phyloP scores from a whole-genome alignment of 2,797 vertebrate species.

The Clamator glandarius region DNA sequence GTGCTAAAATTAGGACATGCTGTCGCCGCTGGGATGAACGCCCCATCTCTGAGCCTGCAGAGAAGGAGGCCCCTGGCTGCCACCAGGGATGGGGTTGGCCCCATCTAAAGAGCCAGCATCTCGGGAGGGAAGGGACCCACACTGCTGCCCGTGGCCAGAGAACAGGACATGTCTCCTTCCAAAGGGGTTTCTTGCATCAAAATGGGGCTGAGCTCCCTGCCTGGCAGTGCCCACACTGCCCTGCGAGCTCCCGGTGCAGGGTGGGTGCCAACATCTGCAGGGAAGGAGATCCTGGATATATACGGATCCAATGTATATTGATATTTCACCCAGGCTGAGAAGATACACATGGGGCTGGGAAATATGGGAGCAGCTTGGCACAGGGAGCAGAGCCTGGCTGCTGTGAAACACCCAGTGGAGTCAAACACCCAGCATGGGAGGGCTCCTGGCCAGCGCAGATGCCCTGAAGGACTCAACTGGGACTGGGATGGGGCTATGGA shows the following conservation, averaged over 20 bases:
- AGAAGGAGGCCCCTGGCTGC: neutral
- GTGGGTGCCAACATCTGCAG: no score
- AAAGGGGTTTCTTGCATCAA: neutral
- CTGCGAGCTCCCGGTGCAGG: rapidly evolving
- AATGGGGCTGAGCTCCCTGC: neutral
- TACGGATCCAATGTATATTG: neutral
- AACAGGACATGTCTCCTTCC: neutral
- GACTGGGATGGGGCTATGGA: neutral
- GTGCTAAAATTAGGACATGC: neutral
- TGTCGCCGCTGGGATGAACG: neutral
- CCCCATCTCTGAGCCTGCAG: neutral
- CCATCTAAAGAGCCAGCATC: rapidly evolving
- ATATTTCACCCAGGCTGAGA: neutral
- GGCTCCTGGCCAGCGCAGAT: neutral
- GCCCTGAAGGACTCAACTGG: rapidly evolving
- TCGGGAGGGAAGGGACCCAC: rapidly evolving
- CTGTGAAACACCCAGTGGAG: rapidly evolving
- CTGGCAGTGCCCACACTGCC: neutral
- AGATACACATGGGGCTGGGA: neutral
- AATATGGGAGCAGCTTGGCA: neutral
- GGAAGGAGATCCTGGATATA: neutral
- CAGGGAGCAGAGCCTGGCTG: neutral
- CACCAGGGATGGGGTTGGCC: neutral
- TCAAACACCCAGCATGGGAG: rapidly evolving
- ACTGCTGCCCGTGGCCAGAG: rapidly evolving